Percentiles rank a stretch among this genome's conserved stretches.
phyloP scores from a whole-genome alignment of 1,140 invertebrate species.

The Zophobas morio region DNA sequence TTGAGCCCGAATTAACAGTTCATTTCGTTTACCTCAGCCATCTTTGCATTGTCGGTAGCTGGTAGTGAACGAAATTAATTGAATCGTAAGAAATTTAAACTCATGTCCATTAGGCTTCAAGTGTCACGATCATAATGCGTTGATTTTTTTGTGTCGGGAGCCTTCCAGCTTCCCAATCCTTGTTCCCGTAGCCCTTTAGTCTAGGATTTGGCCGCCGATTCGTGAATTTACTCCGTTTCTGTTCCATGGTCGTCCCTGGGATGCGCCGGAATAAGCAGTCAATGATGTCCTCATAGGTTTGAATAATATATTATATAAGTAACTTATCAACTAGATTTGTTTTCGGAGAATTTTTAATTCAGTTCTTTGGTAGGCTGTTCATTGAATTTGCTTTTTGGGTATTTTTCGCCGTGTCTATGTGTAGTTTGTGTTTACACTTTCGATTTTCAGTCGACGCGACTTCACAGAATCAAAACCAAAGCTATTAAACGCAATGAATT shows the following conservation, averaged over 20 bases:
- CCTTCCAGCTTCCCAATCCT: constrained; percentile 15
- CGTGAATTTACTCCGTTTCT: constrained; percentile 54
- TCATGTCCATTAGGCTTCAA: constrained; percentile 23
- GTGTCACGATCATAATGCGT: constrained; percentile 22
- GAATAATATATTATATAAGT: constrained; percentile 59
- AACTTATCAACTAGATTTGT: constrained; percentile 36
- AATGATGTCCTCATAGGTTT: constrained; percentile 73
- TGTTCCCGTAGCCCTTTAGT: constrained; percentile 25
- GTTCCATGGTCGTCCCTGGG: constrained; percentile 64
- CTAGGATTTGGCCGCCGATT: constrained; percentile 17
- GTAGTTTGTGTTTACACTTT: constrained; percentile 9
- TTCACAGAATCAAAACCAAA: neutral
- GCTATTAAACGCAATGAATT: constrained; percentile 12
- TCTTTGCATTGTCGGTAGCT: neutral
- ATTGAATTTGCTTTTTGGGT: constrained; percentile 41
- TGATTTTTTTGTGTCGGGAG: constrained; percentile 34
- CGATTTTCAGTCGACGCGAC: neutral
- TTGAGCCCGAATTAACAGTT: constrained; percentile 9
- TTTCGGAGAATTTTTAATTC: constrained; percentile 41
- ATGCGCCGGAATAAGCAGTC: constrained; percentile 64
- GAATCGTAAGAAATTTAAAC: constrained; percentile 5
- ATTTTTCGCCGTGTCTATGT: constrained; percentile 18
- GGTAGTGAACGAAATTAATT: constrained; percentile 19
- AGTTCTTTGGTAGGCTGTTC: constrained; percentile 46
- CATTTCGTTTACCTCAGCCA: constrained; percentile 1